phyloP scores from a whole-genome alignment of 2,797 vertebrate species.

The Enoplosus armatus region DNA sequence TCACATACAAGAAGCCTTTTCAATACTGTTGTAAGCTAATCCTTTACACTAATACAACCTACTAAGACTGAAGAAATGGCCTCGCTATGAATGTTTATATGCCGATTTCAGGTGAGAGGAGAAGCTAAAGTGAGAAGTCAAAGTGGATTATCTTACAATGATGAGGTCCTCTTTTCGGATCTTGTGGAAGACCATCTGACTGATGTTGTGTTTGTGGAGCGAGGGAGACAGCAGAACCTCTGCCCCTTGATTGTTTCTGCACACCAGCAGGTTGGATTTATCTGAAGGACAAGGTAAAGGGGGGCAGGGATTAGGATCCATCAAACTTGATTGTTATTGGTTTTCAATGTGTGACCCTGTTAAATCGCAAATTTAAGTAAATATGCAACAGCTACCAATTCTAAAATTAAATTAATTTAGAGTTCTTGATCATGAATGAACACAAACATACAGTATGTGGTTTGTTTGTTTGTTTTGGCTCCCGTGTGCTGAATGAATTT shows the following conservation, averaged over 20 bases:
- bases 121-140: neutral
- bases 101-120: neutral
- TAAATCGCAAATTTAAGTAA: neutral
- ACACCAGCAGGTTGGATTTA: constrained; percentile 95
- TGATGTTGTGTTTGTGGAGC: constrained; percentile 91
- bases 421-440: neutral
- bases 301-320: neutral
- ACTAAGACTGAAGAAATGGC: neutral
- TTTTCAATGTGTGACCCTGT: neutral
- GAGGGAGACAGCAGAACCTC: constrained; percentile 89
- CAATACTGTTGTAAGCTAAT: neutral
- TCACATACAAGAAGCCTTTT: neutral
- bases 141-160: constrained; percentile 86
- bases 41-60: neutral
- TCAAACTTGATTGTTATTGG: neutral
- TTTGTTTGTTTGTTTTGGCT: neutral
- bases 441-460: neutral
- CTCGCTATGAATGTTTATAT: neutral
- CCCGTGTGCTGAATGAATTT: neutral
- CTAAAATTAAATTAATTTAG: neutral
- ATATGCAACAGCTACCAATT: neutral
- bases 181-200: constrained; percentile 99
- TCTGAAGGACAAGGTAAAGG: constrained; percentile 82
- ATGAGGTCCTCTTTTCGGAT: constrained; percentile 95
- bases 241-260: constrained; percentile 89